Evolutionary conservation across 2,113 vertebrate genomes (phyloP).

Genomic region (Trogon melanurus): DNA sequence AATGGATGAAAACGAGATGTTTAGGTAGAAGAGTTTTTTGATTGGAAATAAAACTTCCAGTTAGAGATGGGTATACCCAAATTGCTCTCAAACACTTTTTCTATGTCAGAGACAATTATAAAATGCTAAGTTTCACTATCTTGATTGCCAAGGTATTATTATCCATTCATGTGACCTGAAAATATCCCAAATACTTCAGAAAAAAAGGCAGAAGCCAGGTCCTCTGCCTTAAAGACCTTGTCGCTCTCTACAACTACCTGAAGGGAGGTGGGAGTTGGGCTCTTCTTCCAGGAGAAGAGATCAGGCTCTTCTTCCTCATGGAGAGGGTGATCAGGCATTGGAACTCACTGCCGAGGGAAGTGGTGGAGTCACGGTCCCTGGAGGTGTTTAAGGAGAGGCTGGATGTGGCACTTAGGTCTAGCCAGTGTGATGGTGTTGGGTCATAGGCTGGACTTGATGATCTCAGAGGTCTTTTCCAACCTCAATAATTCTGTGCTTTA

Average conservation of each 20-base stretch:
- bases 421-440: too few species aligned
- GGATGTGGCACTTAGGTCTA: too few species aligned
- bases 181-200: neutral
- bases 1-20: neutral
- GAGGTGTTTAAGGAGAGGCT: too few species aligned
- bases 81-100: neutral
- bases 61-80: neutral
- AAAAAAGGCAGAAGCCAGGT: neutral
- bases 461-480: too few species aligned
- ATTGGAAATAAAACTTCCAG: neutral
- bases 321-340: too few species aligned
- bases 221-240: neutral
- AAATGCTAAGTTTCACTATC: neutral
- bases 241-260: too few species aligned
- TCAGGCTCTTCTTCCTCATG: too few species aligned
- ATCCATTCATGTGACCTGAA: neutral
- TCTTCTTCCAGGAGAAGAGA: too few species aligned
- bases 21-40: neutral
- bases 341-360: too few species aligned
- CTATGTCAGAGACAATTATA: neutral
- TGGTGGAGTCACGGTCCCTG: too few species aligned
- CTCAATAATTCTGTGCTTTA: neutral
- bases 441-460: too few species aligned
- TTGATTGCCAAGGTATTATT: neutral
- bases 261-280: too few species aligned